Base-by-base conservation (phyloP, 2,113 vertebrate species). In the Rousettus leschenaultii region DNA sequence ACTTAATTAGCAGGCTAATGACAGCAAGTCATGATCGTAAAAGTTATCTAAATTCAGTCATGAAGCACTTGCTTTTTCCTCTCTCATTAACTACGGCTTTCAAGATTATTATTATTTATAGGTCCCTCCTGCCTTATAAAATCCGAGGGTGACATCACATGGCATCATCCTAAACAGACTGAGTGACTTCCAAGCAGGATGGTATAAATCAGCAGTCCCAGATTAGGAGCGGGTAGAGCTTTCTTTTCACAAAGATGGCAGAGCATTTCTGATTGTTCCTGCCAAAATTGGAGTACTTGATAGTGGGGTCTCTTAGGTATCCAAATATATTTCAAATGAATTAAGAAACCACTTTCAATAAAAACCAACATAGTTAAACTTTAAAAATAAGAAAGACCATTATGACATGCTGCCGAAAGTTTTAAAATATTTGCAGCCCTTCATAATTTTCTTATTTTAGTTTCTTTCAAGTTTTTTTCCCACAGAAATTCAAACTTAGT, bases 1-100 rank as follows among this genome's bases (percentile, higher is more conserved):
- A 94, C 38, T 95, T 95, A 90, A 96, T 92, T 84, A 95, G 59
- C 38, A 94, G 26, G 30, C 51, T 88, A 97, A 94, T 75, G 84
- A 84, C 70, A 96, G 43, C 79, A 93, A 96, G 43, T 85, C 79
- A 95, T 74, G 38, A 96, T 66, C 53, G 79, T 84, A 91, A 96
- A 96, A 93, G 65, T 77, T 87, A 90, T 19, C 86, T 79, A 96
- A 96, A 57, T 30, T 92, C 57, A 85, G 65, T 92, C n/a, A 91
- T 57, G 40, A 96, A 96, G 59, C 63, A 5, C 11, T 65, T 83
- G n/a, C 18, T 95, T 83, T 68, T 96, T 59, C 55, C 55, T 75
- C 71, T 87, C 70, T 87, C 59, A 84, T 91, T 93, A 93, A 78
- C 14, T 22, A 93, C 84, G 71, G 22, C 51, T 96, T 96, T 91